These are phyloP conservation scores for Hyposmocoma kahamanoa DNA, from an alignment of 1,140 invertebrate genomes.

Conservation along the genomic window DNA sequence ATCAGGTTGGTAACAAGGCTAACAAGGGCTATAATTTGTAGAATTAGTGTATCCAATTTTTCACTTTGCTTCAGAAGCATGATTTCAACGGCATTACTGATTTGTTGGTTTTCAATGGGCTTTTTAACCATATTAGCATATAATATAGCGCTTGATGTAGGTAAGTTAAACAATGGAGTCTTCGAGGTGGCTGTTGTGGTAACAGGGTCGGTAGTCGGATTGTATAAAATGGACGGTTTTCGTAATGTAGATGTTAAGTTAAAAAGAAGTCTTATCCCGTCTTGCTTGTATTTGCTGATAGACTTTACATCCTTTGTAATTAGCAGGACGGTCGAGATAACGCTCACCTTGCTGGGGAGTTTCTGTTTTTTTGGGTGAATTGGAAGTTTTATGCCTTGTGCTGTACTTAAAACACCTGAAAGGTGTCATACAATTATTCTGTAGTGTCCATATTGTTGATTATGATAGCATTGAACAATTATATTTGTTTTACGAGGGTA, in stretches of 20 bases:
- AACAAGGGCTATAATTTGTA: constrained; percentile 27
- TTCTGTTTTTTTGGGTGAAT: constrained; percentile 14
- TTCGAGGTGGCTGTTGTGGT: not conserved
- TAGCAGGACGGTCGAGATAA: constrained; percentile 10
- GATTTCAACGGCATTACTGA: constrained; percentile 5
- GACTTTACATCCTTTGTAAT: constrained; percentile 1
- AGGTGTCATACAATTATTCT: constrained; percentile 22
- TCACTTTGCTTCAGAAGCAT: constrained; percentile 19
- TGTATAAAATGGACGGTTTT: not conserved
- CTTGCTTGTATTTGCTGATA: constrained; percentile 1
- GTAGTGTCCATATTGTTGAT: constrained; percentile 23
- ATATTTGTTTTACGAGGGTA: constrained; percentile 12
- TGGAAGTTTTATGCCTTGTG: constrained; percentile 6
- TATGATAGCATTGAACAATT: constrained; percentile 14
- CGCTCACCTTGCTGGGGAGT: constrained; percentile 11
- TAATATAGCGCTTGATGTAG: not conserved
- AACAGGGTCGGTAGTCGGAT: no score
- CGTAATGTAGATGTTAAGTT: not conserved
- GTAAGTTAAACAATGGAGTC: not conserved
- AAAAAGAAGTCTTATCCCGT: not conserved
- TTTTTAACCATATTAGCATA: not conserved
- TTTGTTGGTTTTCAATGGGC: not conserved
- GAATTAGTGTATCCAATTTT: constrained; percentile 21
- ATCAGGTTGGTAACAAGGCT: constrained; percentile 21
- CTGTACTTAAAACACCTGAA: constrained; percentile 19